A percentile compares a stretch with the other conserved stretches of the same genome.
Conservation (phyloP, 2,797 vertebrate species). For the Acridotheres tristis region DNA sequence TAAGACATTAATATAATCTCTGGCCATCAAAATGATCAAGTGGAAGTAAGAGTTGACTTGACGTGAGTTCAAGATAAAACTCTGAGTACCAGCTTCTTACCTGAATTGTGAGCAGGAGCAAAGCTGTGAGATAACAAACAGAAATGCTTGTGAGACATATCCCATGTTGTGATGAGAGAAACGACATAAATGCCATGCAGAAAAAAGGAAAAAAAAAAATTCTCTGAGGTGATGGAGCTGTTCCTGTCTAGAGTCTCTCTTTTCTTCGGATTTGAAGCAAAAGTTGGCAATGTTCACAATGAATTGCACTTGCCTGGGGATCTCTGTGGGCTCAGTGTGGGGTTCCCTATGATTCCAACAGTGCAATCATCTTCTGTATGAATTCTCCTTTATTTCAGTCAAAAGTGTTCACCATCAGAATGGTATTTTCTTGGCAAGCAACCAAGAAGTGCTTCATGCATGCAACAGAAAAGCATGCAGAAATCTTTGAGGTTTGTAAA, state of each 20-base stretch:
- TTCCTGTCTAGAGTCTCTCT: background rate
- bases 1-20: background rate
- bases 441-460: background rate
- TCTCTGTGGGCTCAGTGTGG: background rate
- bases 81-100: background rate
- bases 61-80: background rate
- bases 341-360: background rate
- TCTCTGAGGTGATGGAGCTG: background rate
- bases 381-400: background rate
- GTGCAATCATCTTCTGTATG: background rate
- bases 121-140: background rate
- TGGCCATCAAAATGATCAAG: conserved; percentile 6
- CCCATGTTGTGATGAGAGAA: background rate
- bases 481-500: background rate
- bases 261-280: background rate
- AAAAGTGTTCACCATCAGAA: background rate
- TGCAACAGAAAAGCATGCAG: background rate
- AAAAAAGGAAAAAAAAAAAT: background rate
- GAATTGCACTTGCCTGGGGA: background rate
- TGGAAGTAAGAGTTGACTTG: background rate
- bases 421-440: background rate
- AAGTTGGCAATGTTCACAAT: background rate
- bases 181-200: background rate
- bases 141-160: background rate
- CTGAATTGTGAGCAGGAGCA: background rate